A percentile compares a stretch with the other conserved stretches of the same genome.
These are phyloP conservation scores for Physella acuta DNA, from an alignment of 1,140 invertebrate genomes.

Conservation along the genomic window DNA sequence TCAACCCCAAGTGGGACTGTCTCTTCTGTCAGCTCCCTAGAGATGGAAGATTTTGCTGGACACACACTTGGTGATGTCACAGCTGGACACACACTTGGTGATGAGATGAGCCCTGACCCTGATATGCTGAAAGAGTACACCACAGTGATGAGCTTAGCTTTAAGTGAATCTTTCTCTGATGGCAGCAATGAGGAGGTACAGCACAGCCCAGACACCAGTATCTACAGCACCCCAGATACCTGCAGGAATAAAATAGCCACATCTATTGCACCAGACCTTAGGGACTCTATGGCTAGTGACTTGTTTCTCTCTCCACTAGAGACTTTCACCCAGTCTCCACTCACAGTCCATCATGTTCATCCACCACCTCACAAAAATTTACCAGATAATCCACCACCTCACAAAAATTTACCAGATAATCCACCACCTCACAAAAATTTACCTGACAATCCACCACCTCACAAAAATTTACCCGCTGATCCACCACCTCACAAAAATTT, in stretches of 20 bases:
- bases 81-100: no score
- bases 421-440: background rate
- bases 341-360: background rate
- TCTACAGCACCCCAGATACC: no score
- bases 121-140: conserved; percentile 48
- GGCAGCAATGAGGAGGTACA: no score
- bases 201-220: no score
- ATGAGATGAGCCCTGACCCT: conserved; percentile 46
- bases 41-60: conserved; percentile 38
- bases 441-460: background rate
- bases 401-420: background rate
- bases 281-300: conserved; percentile 17
- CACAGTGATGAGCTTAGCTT: conserved; percentile 41
- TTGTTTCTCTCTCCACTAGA: conserved; percentile 19
- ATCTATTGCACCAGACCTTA: no score
- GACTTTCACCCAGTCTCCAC: background rate
- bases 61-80: conserved; percentile 34
- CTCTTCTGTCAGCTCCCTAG: conserved; percentile 45
- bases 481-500: no score
- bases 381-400: background rate
- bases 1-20: conserved; percentile 48
- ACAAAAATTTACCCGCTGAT: no score
- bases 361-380: background rate
- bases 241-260: no score
- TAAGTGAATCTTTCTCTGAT: conserved; percentile 41